phyloP scores from a whole-genome alignment of 2,888 invertebrate genomes.

The Andrena fulva region DNA sequence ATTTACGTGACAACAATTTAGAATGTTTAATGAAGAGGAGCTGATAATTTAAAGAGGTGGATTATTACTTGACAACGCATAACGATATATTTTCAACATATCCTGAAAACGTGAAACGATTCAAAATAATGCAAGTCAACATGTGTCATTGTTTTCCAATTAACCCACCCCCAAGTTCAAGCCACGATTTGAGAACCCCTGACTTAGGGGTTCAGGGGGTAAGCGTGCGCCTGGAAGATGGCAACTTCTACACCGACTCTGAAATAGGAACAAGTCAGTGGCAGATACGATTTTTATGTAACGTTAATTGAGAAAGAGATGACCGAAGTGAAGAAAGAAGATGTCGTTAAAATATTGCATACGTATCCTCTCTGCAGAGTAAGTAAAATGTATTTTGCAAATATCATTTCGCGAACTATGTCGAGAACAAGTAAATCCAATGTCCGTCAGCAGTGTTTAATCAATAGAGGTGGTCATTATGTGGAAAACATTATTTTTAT shows the following conservation, averaged over 20 bases:
- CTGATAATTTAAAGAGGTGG: not conserved
- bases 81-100: not conserved
- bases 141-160: not conserved
- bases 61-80: too few species aligned
- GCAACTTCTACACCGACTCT: conserved; percentile 51
- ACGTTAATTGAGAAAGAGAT: conserved; percentile 63
- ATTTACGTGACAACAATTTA: not conserved
- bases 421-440: not conserved
- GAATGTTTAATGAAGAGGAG: not conserved
- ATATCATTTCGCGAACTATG: not conserved
- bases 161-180: not conserved
- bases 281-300: conserved; percentile 41
- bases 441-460: conserved; percentile 26
- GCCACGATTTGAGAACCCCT: conserved; percentile 38
- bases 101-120: not conserved
- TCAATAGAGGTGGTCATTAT: conserved; percentile 43
- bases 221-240: conserved; percentile 60
- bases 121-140: not conserved
- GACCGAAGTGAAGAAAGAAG: conserved; percentile 84
- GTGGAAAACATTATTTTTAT: not conserved
- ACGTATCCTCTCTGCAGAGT: conserved; percentile 88
- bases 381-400: conserved; percentile 75
- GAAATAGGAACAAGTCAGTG: conserved; percentile 9
- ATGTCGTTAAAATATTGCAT: conserved; percentile 85
- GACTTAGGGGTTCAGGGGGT: conserved; percentile 29